Conservation (phyloP, 2,797 vertebrate species). For the Rhynchonycteris naso region DNA sequence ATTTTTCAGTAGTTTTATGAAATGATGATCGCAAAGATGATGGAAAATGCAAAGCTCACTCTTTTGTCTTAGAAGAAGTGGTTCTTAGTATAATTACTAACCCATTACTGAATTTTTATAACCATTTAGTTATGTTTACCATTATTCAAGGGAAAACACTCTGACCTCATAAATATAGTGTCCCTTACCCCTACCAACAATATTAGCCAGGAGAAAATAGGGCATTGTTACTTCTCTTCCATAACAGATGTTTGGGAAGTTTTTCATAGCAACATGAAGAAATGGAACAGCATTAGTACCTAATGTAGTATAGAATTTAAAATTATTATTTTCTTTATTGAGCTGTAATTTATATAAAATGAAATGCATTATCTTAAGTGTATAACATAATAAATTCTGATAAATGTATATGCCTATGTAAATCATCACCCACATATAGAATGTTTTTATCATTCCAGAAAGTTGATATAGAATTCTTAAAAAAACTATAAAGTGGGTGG, state of each 20-base stretch:
- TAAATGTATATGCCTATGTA: background rate
- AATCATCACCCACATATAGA: background rate
- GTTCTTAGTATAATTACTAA: background rate
- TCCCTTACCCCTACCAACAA: background rate
- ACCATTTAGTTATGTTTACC: background rate
- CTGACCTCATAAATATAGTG: background rate
- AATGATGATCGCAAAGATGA: background rate
- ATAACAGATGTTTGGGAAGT: background rate
- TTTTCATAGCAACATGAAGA: background rate
- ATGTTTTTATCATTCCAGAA: background rate
- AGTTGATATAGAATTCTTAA: constrained; percentile 25
- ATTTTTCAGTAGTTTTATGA: constrained; percentile 36
- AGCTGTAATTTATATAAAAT: background rate
- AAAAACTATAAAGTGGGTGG: background rate
- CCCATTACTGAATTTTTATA: background rate
- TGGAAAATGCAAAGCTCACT: background rate
- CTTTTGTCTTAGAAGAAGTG: background rate
- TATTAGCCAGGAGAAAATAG: background rate
- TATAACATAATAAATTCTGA: background rate
- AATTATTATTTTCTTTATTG: background rate
- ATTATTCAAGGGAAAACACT: background rate
- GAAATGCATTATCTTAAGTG: background rate
- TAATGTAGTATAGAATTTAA: background rate
- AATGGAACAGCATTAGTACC: background rate
- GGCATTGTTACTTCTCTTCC: background rate